Conservation (phyloP, 1,140 invertebrate species). For the Sogatella furcifera region DNA sequence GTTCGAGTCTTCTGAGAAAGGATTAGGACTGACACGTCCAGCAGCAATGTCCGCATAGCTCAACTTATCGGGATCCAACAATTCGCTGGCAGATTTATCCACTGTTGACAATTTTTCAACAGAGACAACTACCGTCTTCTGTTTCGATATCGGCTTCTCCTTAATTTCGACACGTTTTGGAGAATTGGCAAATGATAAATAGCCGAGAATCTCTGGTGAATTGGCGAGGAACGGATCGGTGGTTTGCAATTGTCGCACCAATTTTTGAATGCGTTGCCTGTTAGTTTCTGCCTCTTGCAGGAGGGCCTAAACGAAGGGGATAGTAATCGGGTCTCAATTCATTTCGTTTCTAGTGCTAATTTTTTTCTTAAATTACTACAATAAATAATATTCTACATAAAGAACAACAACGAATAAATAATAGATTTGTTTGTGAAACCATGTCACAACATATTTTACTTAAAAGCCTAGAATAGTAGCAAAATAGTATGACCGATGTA, state of each 20-base stretch:
- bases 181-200: constrained; percentile 2
- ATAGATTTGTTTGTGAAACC: not conserved
- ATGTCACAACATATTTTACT: constrained; percentile 14
- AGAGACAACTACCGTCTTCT: not conserved
- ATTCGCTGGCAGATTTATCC: not conserved
- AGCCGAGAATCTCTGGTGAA: constrained; percentile 8
- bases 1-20: constrained; percentile 12
- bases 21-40: constrained; percentile 36
- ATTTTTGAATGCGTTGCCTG: constrained; percentile 14
- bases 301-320: constrained; percentile 16
- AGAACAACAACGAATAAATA: constrained; percentile 12
- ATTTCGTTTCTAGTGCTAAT: constrained; percentile 8
- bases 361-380: constrained; percentile 8
- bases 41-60: constrained; percentile 45
- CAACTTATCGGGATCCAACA: constrained; percentile 17
- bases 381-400: constrained; percentile 9
- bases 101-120: not conserved
- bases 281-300: constrained; percentile 16
- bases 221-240: constrained; percentile 53
- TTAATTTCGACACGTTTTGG: too few species aligned
- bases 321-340: constrained; percentile 12
- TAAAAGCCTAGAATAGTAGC: not conserved
- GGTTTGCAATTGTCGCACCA: constrained; percentile 44
- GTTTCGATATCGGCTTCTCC: not conserved
- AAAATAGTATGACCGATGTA: not conserved